A percentile compares a stretch with the other conserved stretches of the same genome.
Evolutionary conservation across 2,797 vertebrate species (phyloP).

Genomic region (Fistularia commersonii): DNA sequence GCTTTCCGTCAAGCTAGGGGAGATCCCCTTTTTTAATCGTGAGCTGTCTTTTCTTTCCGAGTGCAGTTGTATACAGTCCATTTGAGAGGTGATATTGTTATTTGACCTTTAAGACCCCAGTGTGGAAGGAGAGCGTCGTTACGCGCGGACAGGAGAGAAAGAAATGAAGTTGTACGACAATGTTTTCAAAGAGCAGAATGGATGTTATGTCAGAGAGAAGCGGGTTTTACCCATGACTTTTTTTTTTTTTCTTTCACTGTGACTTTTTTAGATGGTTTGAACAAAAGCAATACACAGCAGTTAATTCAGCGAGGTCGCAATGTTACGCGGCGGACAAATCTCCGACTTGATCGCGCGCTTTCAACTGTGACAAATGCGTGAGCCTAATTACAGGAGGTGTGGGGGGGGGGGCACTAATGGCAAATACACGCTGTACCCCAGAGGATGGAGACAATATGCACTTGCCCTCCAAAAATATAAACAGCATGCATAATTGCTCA

Average conservation of each 20-base stretch:
- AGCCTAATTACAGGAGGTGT: slow-evolving; percentile 32
- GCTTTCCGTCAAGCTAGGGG: slow-evolving; percentile 13
- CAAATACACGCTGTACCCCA: slow-evolving; percentile 17
- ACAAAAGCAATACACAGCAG: slow-evolving; percentile 50
- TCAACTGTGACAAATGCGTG: slow-evolving; percentile 17
- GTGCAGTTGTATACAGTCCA: slow-evolving; percentile 13
- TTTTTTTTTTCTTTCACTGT: slow-evolving; percentile 17
- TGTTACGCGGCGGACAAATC: slow-evolving; percentile 15
- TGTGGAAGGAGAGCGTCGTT: too few relatives aligned
- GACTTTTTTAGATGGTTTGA: slow-evolving; percentile 40
- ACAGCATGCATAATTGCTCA: slow-evolving; percentile 60
- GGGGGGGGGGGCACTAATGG: slow-evolving; percentile 5
- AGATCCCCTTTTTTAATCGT: not conserved
- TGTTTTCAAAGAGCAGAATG: slow-evolving; percentile 13
- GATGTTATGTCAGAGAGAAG: slow-evolving; percentile 5
- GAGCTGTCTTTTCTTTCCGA: slow-evolving; percentile 14
- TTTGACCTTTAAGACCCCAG: slow-evolving; percentile 24
- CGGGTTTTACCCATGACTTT: slow-evolving; percentile 6
- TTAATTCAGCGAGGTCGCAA: slow-evolving; percentile 27
- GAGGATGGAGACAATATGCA: slow-evolving; percentile 29
- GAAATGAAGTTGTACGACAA: not conserved
- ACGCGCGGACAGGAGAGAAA: not conserved
- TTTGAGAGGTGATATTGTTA: slow-evolving; percentile 16
- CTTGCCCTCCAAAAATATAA: slow-evolving; percentile 46
- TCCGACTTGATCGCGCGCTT: not conserved